A percentile compares a stretch with the other conserved stretches of the same genome.
Evolutionary conservation across 1,140 invertebrate genomes (phyloP).

Genomic region (Scaptomyza montana): DNA sequence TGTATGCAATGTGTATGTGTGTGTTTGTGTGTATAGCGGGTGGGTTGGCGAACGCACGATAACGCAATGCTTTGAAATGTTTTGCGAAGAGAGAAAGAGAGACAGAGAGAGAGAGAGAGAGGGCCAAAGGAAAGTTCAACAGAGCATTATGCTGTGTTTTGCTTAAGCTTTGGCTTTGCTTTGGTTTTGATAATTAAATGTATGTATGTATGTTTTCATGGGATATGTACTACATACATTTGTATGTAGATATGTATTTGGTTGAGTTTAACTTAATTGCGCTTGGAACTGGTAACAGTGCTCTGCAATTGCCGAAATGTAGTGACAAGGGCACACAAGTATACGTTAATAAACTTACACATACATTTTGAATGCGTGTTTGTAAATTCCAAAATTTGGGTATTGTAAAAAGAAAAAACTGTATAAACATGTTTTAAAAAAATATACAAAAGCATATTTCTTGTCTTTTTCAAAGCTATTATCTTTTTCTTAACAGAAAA

Average conservation of each 20-base stretch:
- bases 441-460: no score
- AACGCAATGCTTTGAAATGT: slow-evolving; percentile 40
- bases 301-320: slow-evolving; percentile 54
- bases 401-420: no score
- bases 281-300: slow-evolving; percentile 29
- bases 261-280: slow-evolving; percentile 12
- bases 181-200: background rate
- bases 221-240: no score
- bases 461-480: no score
- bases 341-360: background rate
- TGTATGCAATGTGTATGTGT: slow-evolving; percentile 18
- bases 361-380: background rate
- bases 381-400: no score
- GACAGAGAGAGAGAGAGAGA: slow-evolving; percentile 10
- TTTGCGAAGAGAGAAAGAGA: slow-evolving; percentile 13
- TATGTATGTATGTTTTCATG: background rate
- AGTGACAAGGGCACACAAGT: slow-evolving; percentile 66
- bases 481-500: no score
- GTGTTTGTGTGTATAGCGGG: slow-evolving; percentile 56
- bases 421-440: no score
- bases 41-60: slow-evolving; percentile 70
- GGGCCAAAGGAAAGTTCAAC: slow-evolving; percentile 20
- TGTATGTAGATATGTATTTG: background rate
- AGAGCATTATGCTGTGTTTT: slow-evolving; percentile 16
- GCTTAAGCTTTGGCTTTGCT: background rate